Base-by-base conservation (phyloP, 1,140 invertebrate genomes). In the Tyrophagus putrescentiae region DNA sequence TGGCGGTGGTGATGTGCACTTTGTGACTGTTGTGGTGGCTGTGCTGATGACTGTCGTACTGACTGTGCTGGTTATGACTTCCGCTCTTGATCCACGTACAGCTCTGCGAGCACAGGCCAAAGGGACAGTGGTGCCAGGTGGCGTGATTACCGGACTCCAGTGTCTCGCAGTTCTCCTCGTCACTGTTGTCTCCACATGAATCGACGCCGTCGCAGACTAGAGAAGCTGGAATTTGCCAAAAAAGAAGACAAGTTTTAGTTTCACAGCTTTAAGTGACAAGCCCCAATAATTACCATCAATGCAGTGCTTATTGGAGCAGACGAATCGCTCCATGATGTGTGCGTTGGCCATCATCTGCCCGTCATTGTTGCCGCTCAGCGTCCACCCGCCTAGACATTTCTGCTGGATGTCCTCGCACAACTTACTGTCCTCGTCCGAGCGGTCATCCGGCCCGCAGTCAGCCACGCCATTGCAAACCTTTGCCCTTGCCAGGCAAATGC, bases 361-460 rank as follows among this genome's bases (percentile, higher is more conserved):
- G n/a, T n/a, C n/a, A n/a, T n/a, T n/a, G n/a, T n/a, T n/a, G n/a
- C n/a, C n/a, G 25, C 32, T 32, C 11, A 68, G 67, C 45, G 64
- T 50, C 60, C 60, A 50, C 23, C n/a, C n/a, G n/a, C n/a, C n/a
- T n/a, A n/a, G n/a, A n/a, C n/a, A n/a, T n/a, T n/a, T n/a, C n/a
- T 16, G 11, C 31, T 42, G 0, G 42, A 13, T 53, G 31, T 52
- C 64, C 64, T 69, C 63, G 69, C 69, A 71, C 27, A 71, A 27
- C 16, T 54, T 50, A 3, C 62, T 41, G 16, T 65, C 57, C 67
- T 79, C 78, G 69, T 84, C 82, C n/a, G 77, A 80, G 41, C 77
- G 76, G 69, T 84, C 82, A n/a, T n/a, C n/a, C n/a, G n/a, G n/a
- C 5, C 75, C 71, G 69, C 85, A 88, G 68, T 87, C 82, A 57